These are phyloP conservation scores for Macrotus californicus DNA, from an alignment of 2,113 vertebrate species.

Conservation along the genomic window DNA sequence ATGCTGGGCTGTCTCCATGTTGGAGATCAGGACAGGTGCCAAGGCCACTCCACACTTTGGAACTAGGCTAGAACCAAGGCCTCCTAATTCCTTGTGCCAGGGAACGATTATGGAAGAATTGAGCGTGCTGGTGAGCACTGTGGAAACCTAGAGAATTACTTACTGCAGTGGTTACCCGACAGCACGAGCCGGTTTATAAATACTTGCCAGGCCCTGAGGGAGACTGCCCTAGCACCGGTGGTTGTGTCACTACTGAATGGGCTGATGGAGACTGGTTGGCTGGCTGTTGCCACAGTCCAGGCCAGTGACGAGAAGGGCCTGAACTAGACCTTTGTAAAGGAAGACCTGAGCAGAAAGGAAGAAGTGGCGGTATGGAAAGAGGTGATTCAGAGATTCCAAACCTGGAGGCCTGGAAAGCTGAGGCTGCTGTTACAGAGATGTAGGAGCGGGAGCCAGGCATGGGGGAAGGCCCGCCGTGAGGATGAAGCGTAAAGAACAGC, in stretches of 20 bases:
- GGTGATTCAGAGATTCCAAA: not conserved
- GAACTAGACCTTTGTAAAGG: not conserved
- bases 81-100: not conserved
- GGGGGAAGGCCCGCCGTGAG: not conserved
- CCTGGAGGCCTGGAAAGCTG: not conserved
- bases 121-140: not conserved
- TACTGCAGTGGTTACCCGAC: not conserved
- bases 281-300: not conserved
- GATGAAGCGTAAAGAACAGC: not conserved
- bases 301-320: not conserved
- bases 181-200: not conserved
- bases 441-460: not conserved
- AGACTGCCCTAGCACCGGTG: too few relatives aligned
- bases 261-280: not conserved
- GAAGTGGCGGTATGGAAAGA: not conserved
- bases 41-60: not conserved
- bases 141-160: not conserved
- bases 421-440: not conserved
- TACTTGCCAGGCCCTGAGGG: not conserved
- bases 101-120: not conserved
- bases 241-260: accelerated
- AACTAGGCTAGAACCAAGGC: not conserved
- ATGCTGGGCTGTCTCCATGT: not conserved
- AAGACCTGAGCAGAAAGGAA: not conserved
- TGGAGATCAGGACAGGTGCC: not conserved